Percentiles rank a stretch among this genome's conserved stretches.
These are phyloP conservation scores for Actinia tenebrosa DNA, from an alignment of 64 coral and sea anemone species.

Conservation along the genomic window DNA sequence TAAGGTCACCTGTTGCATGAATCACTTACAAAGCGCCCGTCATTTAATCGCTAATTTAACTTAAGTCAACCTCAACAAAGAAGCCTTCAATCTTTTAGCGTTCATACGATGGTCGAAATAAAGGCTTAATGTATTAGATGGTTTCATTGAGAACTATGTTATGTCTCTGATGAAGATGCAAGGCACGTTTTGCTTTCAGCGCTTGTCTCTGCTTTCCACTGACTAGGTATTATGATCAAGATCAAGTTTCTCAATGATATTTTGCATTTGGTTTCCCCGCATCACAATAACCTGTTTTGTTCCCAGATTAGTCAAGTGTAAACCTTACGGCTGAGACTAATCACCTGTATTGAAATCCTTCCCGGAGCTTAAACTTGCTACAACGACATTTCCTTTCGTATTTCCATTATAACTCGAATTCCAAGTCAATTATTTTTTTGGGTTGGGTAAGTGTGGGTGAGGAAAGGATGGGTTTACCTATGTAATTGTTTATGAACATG, in stretches of 20 bases:
- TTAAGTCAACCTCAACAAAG: conserved; percentile 17
- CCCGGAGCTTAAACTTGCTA: neutral
- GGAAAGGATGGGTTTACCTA: conserved; percentile 4
- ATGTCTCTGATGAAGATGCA: neutral
- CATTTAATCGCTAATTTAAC: conserved; percentile 17
- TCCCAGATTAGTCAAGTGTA: conserved; percentile 5
- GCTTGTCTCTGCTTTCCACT: neutral
- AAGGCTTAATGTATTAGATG: conserved; percentile 15
- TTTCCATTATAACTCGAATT: neutral
- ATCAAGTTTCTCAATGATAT: conserved; percentile 33
- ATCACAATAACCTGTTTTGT: conserved; percentile 26
- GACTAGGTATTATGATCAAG: conserved; percentile 31
- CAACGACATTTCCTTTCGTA: conserved; percentile 2
- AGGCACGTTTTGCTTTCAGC: conserved; percentile 1
- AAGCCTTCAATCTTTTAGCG: conserved; percentile 6
- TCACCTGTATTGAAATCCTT: conserved; percentile 11
- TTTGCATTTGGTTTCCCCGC: conserved; percentile 8
- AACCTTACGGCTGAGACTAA: neutral
- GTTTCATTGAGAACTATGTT: neutral
- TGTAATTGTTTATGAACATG: conserved; percentile 1
- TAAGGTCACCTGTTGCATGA: conserved; percentile 18
- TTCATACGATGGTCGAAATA: neutral
- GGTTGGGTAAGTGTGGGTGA: conserved; percentile 10
- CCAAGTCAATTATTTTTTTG: conserved; percentile 7
- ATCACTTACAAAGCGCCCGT: conserved; percentile 16